phyloP scores from a whole-genome alignment of 2,797 vertebrate species.

The Florisuga fusca region DNA sequence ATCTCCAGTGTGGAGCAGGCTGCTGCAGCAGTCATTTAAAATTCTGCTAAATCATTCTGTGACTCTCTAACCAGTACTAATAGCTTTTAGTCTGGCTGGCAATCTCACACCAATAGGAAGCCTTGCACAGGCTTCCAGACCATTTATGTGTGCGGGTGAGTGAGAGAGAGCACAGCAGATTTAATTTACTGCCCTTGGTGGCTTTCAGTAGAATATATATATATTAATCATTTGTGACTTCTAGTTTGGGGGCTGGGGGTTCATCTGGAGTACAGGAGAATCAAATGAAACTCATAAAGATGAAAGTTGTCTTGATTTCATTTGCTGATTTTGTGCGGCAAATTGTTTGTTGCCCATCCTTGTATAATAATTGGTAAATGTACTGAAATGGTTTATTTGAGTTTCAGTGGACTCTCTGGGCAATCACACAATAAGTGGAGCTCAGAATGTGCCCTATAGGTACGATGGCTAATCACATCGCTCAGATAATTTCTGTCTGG shows the following conservation, averaged over 20 bases:
- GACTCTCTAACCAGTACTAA: slow-evolving; percentile 47
- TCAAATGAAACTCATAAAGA: slow-evolving; percentile 60
- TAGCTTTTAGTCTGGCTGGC: slow-evolving; percentile 61
- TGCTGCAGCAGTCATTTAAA: slow-evolving; percentile 41
- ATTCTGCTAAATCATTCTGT: slow-evolving; percentile 65
- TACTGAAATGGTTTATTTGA: slow-evolving; percentile 62
- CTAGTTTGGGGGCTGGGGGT: slow-evolving; percentile 8
- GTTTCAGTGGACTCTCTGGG: slow-evolving; percentile 51
- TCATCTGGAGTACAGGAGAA: slow-evolving; percentile 57
- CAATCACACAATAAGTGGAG: slow-evolving; percentile 9
- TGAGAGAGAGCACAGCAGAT: slow-evolving; percentile 30
- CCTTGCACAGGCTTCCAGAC: slow-evolving; percentile 23
- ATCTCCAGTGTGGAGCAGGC: not conserved
- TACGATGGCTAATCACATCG: slow-evolving; percentile 25
- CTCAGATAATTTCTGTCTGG: slow-evolving; percentile 56
- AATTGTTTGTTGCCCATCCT: slow-evolving; percentile 60
- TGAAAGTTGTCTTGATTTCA: slow-evolving; percentile 59
- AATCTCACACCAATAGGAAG: slow-evolving; percentile 55
- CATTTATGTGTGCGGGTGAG: slow-evolving; percentile 20
- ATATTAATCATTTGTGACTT: slow-evolving; percentile 59
- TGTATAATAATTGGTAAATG: slow-evolving; percentile 66
- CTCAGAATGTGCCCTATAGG: slow-evolving; percentile 59
- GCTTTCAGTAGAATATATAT: slow-evolving; percentile 35
- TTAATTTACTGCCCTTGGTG: slow-evolving; percentile 65
- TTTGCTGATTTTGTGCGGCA: slow-evolving; percentile 58